Evolutionary conservation across 2,113 vertebrate genomes (phyloP).

Genomic region (Menura novaehollandiae): DNA sequence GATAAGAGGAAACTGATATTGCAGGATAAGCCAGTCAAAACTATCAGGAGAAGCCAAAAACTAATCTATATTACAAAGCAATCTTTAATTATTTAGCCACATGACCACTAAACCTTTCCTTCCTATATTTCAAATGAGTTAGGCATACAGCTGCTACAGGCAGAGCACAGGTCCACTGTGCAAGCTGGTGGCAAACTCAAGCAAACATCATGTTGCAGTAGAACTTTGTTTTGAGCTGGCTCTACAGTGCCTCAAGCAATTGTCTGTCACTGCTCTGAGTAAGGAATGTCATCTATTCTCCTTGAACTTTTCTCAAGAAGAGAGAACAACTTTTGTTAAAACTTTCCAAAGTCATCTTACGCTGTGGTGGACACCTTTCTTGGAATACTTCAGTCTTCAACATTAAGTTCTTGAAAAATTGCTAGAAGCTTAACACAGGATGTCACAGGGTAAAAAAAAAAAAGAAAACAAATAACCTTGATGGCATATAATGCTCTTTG

Average conservation of each 20-base stretch:
- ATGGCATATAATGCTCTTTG: background rate
- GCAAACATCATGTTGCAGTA: background rate
- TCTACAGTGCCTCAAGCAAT: background rate
- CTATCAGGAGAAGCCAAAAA: background rate
- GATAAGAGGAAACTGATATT: background rate
- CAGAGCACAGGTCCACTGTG: background rate
- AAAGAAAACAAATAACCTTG: background rate
- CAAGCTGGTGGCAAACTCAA: too few relatives aligned
- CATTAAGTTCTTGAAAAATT: background rate
- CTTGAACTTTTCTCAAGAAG: background rate
- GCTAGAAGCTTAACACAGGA: background rate
- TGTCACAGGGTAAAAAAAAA: background rate
- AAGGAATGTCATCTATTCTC: background rate
- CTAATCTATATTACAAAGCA: background rate
- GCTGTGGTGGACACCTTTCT: background rate
- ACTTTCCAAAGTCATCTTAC: background rate
- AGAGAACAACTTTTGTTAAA: background rate
- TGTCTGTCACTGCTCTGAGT: background rate
- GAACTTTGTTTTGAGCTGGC: background rate
- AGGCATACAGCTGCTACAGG: background rate
- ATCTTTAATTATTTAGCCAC: background rate
- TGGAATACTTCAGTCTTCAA: background rate
- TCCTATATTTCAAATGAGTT: background rate
- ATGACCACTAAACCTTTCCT: background rate
- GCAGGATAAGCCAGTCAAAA: background rate